Evolutionary conservation across 2,888 invertebrate species (phyloP).

Genomic region (Apodemia hepburni): DNA sequence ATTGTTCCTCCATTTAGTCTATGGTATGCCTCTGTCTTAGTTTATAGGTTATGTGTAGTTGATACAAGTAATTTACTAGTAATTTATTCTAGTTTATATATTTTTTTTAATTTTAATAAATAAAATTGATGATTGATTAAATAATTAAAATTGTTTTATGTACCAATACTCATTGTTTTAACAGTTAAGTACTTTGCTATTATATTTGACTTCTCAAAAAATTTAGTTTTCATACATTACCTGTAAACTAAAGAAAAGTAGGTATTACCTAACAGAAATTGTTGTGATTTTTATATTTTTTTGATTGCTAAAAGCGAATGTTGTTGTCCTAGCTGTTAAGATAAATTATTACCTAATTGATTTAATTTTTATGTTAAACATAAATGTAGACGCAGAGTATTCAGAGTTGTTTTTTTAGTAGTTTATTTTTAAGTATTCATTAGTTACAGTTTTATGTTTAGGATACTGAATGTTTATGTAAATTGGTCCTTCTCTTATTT

Average conservation of each 20-base stretch:
- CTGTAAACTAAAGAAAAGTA: slow-evolving; percentile 59
- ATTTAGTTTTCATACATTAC: not conserved
- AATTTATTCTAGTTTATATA: too few relatives aligned
- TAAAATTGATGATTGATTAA: too few relatives aligned
- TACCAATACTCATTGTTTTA: too few relatives aligned
- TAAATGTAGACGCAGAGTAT: slow-evolving; percentile 50
- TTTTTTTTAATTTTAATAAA: too few relatives aligned
- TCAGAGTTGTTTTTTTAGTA: slow-evolving; percentile 42
- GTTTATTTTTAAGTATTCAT: slow-evolving; percentile 17
- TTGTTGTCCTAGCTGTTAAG: slow-evolving; percentile 50
- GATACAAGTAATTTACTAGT: too few relatives aligned
- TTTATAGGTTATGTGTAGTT: not conserved
- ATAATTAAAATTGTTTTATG: too few relatives aligned
- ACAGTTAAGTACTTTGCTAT: too few relatives aligned
- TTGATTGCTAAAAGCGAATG: slow-evolving; percentile 58
- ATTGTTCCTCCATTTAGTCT: slow-evolving; percentile 9
- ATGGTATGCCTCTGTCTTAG: not conserved
- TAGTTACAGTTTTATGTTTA: slow-evolving; percentile 23
- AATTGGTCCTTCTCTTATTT: too few relatives aligned
- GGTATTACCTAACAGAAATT: slow-evolving; percentile 39
- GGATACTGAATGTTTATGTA: slow-evolving; percentile 5
- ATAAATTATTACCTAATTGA: slow-evolving; percentile 52
- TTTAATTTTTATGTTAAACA: slow-evolving; percentile 41
- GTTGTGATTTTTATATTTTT: slow-evolving; percentile 38
- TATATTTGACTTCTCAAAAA: not conserved